A percentile compares a stretch with the other conserved stretches of the same genome.
Conservation (phyloP, 2,888 invertebrate genomes). For the Andrena bicolor region DNA sequence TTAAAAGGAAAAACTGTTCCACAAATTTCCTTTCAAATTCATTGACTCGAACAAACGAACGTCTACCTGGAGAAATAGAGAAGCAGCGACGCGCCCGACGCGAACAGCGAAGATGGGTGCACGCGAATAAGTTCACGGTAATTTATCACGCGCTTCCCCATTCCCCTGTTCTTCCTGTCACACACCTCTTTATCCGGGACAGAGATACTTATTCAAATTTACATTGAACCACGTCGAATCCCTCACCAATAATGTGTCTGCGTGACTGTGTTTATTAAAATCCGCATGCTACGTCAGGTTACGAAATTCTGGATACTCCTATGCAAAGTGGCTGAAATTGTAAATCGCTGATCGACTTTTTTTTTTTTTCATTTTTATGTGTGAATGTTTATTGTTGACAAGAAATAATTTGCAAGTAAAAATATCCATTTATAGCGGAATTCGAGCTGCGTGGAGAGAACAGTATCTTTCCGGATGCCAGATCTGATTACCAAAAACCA, state of each 20-base stretch:
- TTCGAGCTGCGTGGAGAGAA: too few species aligned
- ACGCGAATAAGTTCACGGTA: slow-evolving; percentile 16
- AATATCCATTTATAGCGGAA: too few species aligned
- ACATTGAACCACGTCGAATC: neutral
- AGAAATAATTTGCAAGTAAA: too few species aligned
- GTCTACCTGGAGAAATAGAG: too few species aligned
- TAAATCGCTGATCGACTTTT: too few species aligned
- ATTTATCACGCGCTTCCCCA: neutral
- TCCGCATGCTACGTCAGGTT: neutral
- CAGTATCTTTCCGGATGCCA: too few species aligned
- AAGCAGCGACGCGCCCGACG: neutral
- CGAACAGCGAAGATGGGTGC: neutral
- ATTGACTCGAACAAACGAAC: neutral
- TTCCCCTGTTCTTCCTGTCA: neutral
- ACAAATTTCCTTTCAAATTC: neutral
- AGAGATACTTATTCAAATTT: slow-evolving; percentile 5
- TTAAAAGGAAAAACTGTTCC: neutral
- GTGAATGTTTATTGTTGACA: too few species aligned
- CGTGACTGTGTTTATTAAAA: slow-evolving; percentile 3
- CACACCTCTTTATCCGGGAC: neutral
- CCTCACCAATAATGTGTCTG: neutral
- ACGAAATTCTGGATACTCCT: neutral
- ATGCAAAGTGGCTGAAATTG: too few species aligned
- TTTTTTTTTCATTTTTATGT: too few species aligned
- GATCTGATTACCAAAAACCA: too few species aligned